Base-by-base conservation (phyloP, 2,797 vertebrate genomes). In the Oceanodroma leucorhoa region DNA sequence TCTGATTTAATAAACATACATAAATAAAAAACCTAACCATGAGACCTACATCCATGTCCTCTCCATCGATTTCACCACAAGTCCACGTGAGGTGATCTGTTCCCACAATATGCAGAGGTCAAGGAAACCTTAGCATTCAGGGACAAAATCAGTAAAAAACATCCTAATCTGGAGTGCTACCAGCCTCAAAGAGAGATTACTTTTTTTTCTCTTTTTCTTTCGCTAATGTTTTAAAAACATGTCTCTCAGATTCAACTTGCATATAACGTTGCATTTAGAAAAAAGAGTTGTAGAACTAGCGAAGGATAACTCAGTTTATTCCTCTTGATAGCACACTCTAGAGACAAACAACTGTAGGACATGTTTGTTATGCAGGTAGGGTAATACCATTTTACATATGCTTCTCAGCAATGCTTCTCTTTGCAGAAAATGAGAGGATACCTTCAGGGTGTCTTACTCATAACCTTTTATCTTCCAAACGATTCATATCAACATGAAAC, bases 21-120 rank as follows among this genome's bases (percentile, higher is more conserved):
- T 27, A 29, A 77, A 61, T 29, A 55, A 38, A 69, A 48, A 34
- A 0, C 2, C 12, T 23, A 40, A 2, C 18, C 13, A 11, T n/a
- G 6, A 29, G 34, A 73, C 38, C 75, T 75, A 51, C 1, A 50
- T 62, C 26, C 30, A 16, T 24, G 10, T 71, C 22, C 3, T 64
- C 1, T 8, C 17, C 20, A 29, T 29, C 1, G 4, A n/a, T 34
- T 87, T 85, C 19, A 22, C 30, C 34, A 43, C 34, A 84, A 87
- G 48, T 82, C 14, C 30, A 18, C 0, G 0, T 10, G 12, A 65
- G 1, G 3, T 41, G 9, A 62, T 58, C 9, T 45, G 10, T 55
- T 75, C 22, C 19, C 9, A 48, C 17, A 61, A 26, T 3, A 65
- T 0, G 2, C 4, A 70, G 55, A 50, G 7, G 46, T 26, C 7